Evolutionary conservation across 2,113 vertebrate species (phyloP).

Genomic region (Saguinus imperator): DNA sequence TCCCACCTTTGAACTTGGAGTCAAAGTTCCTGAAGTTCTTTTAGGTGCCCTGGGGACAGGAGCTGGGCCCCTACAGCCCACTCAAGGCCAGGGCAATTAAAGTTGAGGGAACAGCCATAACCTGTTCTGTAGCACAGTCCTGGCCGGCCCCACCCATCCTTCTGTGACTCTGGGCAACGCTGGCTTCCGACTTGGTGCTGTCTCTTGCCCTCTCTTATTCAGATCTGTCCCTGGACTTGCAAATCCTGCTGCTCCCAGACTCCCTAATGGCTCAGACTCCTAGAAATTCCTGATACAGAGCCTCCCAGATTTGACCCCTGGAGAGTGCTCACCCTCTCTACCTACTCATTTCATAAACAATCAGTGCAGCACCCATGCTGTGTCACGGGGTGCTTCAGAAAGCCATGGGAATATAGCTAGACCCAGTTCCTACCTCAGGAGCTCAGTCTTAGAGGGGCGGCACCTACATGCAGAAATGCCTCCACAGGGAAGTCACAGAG

Average conservation of each 20-base stretch:
- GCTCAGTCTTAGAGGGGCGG: neutral
- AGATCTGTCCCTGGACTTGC: neutral
- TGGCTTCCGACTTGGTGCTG: neutral
- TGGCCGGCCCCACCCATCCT: neutral
- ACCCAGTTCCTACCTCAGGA: neutral
- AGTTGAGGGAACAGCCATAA: neutral
- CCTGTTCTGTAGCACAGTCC: neutral
- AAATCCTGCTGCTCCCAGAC: neutral
- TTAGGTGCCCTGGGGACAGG: constrained; percentile 13
- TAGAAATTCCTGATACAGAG: neutral
- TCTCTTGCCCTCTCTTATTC: neutral
- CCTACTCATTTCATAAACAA: neutral
- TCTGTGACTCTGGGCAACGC: neutral
- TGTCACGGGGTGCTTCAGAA: neutral
- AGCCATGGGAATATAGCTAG: neutral
- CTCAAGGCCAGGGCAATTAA: neutral
- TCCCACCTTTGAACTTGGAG: constrained; percentile 75
- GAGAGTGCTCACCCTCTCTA: neutral
- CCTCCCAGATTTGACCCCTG: neutral
- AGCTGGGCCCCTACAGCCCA: neutral
- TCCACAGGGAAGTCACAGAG: neutral
- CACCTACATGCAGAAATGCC: neutral
- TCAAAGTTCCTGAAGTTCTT: constrained; percentile 52
- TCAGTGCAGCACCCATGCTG: neutral
- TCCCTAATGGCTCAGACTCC: neutral